These are phyloP conservation scores for Brassicogethes aeneus DNA, from an alignment of 2,888 invertebrate species.

Conservation along the genomic window DNA sequence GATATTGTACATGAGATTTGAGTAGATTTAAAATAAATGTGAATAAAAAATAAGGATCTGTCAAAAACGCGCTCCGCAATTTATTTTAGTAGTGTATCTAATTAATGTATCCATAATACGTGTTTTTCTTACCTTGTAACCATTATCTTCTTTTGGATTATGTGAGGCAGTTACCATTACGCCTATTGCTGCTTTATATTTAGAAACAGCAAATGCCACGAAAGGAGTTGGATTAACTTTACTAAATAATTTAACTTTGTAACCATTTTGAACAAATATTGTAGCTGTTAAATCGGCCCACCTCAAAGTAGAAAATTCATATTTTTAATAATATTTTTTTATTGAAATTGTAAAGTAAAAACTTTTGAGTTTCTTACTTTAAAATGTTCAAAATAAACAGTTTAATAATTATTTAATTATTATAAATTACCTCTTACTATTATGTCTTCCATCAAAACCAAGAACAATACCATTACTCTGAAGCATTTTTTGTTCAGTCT, in stretches of 20 bases:
- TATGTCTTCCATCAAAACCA: constrained; percentile 88
- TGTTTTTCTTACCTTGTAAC: constrained; percentile 92
- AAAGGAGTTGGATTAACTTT: constrained; percentile 85
- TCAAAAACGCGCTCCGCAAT: too few relatives aligned
- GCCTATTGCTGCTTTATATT: constrained; percentile 72
- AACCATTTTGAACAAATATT: constrained; percentile 64
- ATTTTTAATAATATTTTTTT: too few relatives aligned
- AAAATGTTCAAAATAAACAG: too few relatives aligned
- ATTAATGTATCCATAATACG: too few relatives aligned
- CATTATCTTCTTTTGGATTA: constrained; percentile 93
- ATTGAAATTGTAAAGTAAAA: too few relatives aligned
- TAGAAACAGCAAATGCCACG: constrained; percentile 75
- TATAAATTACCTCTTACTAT: constrained; percentile 66
- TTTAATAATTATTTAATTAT: too few relatives aligned
- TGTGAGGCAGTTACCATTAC: constrained; percentile 99
- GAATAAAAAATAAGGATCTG: too few relatives aligned
- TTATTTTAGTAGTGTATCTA: too few relatives aligned
- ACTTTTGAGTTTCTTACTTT: too few relatives aligned
- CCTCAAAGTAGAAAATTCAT: too few relatives aligned
- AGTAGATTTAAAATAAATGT: too few relatives aligned
- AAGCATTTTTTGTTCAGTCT: constrained; percentile 43
- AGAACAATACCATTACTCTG: constrained; percentile 68
- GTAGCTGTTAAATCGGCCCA: constrained; percentile 83
- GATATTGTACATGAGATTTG: too few relatives aligned
- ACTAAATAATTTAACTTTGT: constrained; percentile 67